Conservation (phyloP, 2,113 vertebrate species). For the Acrocephalus kingi region DNA sequence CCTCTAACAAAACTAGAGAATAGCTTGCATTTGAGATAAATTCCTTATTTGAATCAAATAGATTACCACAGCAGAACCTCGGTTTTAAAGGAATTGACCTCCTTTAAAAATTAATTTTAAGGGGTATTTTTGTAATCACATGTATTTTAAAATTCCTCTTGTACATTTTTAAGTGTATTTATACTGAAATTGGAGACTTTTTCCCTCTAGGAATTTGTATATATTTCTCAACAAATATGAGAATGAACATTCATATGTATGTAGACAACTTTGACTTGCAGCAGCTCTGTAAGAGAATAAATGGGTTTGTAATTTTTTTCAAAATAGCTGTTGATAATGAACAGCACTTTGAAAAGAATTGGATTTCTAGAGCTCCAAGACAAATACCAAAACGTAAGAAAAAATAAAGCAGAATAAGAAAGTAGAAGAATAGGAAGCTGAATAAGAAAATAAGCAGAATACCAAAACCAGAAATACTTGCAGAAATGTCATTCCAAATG, state of each 20-base stretch:
- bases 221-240: background rate
- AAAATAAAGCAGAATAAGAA: background rate
- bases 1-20: background rate
- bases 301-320: background rate
- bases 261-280: background rate
- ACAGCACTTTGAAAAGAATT: background rate
- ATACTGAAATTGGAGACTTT: background rate
- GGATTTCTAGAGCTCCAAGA: background rate
- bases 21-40: background rate
- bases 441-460: background rate
- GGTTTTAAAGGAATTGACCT: background rate
- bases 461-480: background rate
- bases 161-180: background rate
- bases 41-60: background rate
- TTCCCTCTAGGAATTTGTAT: background rate
- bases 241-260: background rate
- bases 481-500: background rate
- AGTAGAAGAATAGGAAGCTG: background rate
- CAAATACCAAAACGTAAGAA: background rate
- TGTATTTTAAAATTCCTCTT: background rate
- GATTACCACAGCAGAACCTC: background rate
- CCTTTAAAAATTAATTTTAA: background rate
- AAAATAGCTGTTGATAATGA: conserved; percentile 21
- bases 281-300: background rate
- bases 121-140: background rate